A percentile compares a stretch with the other conserved stretches of the same genome.
Conservation (phyloP, 1,140 invertebrate genomes). For the Trichoplusia ni region DNA sequence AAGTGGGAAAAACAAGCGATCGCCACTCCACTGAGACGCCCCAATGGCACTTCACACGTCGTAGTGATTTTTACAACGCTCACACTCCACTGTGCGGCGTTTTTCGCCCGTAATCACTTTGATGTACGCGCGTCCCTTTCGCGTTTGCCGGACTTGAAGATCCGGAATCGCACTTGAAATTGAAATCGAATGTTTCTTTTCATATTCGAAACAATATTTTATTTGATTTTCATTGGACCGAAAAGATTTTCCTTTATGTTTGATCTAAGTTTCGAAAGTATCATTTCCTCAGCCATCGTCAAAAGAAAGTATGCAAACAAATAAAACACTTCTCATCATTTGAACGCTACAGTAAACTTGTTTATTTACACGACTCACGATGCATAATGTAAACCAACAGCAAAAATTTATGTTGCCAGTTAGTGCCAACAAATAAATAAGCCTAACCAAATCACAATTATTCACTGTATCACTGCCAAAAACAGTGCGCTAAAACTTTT, state of each 20-base stretch:
- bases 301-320: too few relatives aligned
- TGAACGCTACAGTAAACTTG: too few relatives aligned
- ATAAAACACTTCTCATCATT: too few relatives aligned
- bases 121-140: slow-evolving; percentile 55
- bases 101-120: slow-evolving; percentile 71
- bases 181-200: slow-evolving; percentile 24
- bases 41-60: slow-evolving; percentile 78
- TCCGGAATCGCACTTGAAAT: slow-evolving; percentile 18
- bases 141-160: slow-evolving; percentile 27
- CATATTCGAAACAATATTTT: neutral
- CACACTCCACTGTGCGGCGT: slow-evolving; percentile 63
- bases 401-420: too few relatives aligned
- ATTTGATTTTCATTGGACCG: neutral
- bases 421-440: too few relatives aligned
- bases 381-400: too few relatives aligned
- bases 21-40: slow-evolving; percentile 73
- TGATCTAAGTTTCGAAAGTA: too few relatives aligned
- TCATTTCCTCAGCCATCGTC: too few relatives aligned
- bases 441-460: neutral
- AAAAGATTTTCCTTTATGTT: too few relatives aligned
- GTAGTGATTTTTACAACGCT: slow-evolving; percentile 80
- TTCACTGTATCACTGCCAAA: too few relatives aligned
- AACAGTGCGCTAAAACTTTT: neutral
- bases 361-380: too few relatives aligned
- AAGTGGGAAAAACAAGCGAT: slow-evolving; percentile 81